These are phyloP conservation scores for Urocitellus parryii DNA, from an alignment of 2,113 vertebrate genomes.

Conservation along the genomic window DNA sequence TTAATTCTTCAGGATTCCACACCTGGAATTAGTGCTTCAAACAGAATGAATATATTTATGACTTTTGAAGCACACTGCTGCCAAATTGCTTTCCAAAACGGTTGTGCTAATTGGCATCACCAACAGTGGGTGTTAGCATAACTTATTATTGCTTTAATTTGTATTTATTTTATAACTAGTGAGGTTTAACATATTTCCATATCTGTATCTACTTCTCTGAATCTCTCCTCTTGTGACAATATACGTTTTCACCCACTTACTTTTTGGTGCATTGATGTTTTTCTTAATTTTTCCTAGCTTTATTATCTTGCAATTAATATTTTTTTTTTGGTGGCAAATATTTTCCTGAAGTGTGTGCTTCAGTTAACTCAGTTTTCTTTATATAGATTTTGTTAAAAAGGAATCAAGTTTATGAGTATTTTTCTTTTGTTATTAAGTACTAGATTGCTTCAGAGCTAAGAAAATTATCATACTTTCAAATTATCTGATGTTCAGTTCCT, in stretches of 20 bases:
- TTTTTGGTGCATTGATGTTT: constrained; percentile 13
- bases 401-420: neutral
- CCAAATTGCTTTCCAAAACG: constrained; percentile 68
- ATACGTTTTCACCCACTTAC: constrained; percentile 16
- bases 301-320: constrained; percentile 55
- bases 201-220: constrained; percentile 43
- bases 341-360: constrained; percentile 1
- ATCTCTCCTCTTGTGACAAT: constrained; percentile 44
- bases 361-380: constrained; percentile 7
- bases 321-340: constrained; percentile 7
- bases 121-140: constrained; percentile 61
- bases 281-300: constrained; percentile 17
- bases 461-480: constrained; percentile 58
- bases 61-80: constrained; percentile 60
- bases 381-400: neutral
- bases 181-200: constrained; percentile 61
- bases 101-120: constrained; percentile 64
- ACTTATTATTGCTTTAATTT: constrained; percentile 75
- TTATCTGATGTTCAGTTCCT: constrained; percentile 26
- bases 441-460: constrained; percentile 33
- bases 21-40: constrained; percentile 51
- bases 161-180: constrained; percentile 69
- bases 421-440: constrained; percentile 36
- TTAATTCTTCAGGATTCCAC: constrained; percentile 42
- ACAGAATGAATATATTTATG: constrained; percentile 68